phyloP scores from a whole-genome alignment of 2,797 vertebrate genomes.

The Falco concolor region DNA sequence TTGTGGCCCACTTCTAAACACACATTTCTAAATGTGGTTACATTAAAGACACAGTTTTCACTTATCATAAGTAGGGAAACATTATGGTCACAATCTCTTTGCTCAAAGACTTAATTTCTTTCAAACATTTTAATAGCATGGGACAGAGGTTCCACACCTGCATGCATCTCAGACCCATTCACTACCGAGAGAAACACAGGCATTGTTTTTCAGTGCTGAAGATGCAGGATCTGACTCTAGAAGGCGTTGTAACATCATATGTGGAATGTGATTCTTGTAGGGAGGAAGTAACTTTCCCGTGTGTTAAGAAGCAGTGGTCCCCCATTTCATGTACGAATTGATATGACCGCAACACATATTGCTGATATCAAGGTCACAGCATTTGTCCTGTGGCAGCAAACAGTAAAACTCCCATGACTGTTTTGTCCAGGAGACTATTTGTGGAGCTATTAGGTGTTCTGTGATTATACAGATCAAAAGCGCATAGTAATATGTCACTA shows the following conservation, averaged over 20 bases:
- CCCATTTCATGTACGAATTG: background rate
- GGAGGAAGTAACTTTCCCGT: background rate
- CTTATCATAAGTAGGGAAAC: background rate
- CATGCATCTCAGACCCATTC: background rate
- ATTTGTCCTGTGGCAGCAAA: background rate
- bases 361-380: background rate
- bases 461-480: background rate
- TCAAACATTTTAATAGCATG: background rate
- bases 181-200: background rate
- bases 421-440: background rate
- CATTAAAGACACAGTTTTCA: background rate
- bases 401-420: background rate
- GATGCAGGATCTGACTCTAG: background rate
- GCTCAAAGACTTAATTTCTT: background rate
- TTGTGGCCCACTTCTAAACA: background rate
- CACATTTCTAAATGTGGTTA: background rate
- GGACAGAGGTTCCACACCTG: background rate
- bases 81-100: background rate
- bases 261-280: background rate
- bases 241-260: background rate
- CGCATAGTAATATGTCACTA: background rate
- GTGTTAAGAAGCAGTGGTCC: background rate
- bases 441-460: background rate
- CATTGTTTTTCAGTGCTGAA: background rate
- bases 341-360: background rate